Percentiles rank a stretch among this genome's conserved stretches.
These are phyloP conservation scores for Gymnopithys bicolor DNA, from an alignment of 2,797 vertebrate species.

Conservation along the genomic window DNA sequence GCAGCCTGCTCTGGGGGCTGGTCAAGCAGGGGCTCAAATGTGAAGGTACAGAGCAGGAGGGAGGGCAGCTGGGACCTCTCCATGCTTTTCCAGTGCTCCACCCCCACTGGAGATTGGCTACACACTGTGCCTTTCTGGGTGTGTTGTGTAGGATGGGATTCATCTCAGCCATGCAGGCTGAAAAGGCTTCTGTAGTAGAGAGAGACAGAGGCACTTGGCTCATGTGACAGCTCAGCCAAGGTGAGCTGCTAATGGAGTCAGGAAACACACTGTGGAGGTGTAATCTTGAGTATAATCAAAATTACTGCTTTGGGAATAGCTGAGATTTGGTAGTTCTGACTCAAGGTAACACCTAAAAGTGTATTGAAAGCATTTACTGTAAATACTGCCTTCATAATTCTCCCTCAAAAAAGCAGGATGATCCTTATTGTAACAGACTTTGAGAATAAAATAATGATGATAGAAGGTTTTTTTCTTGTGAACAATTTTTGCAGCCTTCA, in stretches of 20 bases:
- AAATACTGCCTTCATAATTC: not conserved
- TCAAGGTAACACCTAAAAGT: not conserved
- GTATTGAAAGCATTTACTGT: not conserved
- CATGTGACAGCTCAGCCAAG: not conserved
- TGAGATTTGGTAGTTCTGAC: not conserved
- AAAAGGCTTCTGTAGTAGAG: not conserved
- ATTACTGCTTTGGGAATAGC: not conserved
- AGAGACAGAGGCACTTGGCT: not conserved
- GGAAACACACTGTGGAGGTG: not conserved
- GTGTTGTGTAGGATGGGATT: rapidly evolving
- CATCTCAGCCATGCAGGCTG: rapidly evolving
- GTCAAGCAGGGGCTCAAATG: slow-evolving; percentile 95
- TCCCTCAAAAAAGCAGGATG: not conserved
- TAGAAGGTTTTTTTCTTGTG: not conserved
- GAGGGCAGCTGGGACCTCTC: not conserved
- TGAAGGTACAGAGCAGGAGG: slow-evolving; percentile 81
- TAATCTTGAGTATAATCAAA: not conserved
- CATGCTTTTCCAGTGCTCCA: rapidly evolving
- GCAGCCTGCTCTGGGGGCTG: slow-evolving; percentile 96
- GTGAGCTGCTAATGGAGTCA: not conserved
- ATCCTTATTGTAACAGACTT: not conserved
- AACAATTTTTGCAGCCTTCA: not conserved
- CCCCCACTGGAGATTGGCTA: rapidly evolving
- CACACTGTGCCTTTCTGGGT: rapidly evolving
- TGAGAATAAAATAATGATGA: not conserved